Conservation (phyloP, 2,797 vertebrate genomes). For the Sebastes cheni region DNA sequence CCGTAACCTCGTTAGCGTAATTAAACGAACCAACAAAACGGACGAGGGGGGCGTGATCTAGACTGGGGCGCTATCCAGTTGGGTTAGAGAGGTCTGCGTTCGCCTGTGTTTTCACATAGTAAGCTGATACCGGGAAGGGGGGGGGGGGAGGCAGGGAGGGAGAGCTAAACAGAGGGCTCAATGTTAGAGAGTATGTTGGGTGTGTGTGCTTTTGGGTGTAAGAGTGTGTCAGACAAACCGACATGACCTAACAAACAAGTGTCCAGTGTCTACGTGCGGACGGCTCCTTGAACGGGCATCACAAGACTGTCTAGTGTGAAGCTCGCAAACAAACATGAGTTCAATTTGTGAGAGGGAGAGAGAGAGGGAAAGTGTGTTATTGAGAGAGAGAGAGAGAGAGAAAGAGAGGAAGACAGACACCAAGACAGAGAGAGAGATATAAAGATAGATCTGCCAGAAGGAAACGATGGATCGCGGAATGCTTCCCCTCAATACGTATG, state of each 20-base stretch:
- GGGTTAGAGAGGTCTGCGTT: not conserved
- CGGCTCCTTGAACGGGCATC: constrained; percentile 51
- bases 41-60: constrained; percentile 46
- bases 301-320: constrained; percentile 55
- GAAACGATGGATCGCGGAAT: constrained; percentile 31
- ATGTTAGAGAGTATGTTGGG: constrained; percentile 33
- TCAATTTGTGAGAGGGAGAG: constrained; percentile 11
- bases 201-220: constrained; percentile 18
- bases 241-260: constrained; percentile 54
- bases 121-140: not conserved
- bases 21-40: constrained; percentile 54
- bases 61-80: constrained; percentile 23
- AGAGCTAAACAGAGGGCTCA: constrained; percentile 36
- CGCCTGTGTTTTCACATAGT: constrained; percentile 15
- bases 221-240: constrained; percentile 47
- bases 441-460: constrained; percentile 47
- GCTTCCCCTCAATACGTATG: constrained; percentile 15
- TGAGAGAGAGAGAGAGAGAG: not conserved
- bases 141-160: not conserved
- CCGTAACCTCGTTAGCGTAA: constrained; percentile 71
- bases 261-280: constrained; percentile 52
- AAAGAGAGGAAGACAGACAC: not conserved
- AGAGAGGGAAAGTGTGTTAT: not conserved
- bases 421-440: constrained; percentile 11
- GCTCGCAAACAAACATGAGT: constrained; percentile 49